Percentiles rank a stretch among this genome's conserved stretches.
Evolutionary conservation across 2,888 invertebrate species (phyloP).

Genomic region (Torymus aiolomorphi): DNA sequence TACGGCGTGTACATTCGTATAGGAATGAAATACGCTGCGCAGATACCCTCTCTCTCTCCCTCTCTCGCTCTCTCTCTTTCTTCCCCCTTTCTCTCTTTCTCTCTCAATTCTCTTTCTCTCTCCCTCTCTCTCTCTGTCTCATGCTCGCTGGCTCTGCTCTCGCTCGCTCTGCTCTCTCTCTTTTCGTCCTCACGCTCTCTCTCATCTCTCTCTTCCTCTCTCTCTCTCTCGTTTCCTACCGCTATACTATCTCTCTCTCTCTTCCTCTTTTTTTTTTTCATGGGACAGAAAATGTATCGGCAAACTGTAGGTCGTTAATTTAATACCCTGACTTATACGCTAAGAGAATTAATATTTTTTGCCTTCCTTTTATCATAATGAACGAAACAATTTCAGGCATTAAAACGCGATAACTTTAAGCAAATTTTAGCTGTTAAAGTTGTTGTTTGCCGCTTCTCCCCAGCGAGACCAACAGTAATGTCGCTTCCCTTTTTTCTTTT

Average conservation of each 20-base stretch:
- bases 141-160: too few relatives aligned
- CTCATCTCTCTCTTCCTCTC: neutral
- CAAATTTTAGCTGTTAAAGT: neutral
- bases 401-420: conserved; percentile 7
- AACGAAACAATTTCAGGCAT: conserved; percentile 9
- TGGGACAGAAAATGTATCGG: conserved; percentile 31
- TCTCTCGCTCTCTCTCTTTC: neutral
- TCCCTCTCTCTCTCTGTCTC: neutral
- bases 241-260: neutral
- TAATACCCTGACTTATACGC: conserved; percentile 11
- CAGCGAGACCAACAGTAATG: neutral
- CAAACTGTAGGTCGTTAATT: conserved; percentile 38
- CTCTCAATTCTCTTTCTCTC: conserved; percentile 10
- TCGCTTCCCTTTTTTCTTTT: neutral
- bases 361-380: neutral
- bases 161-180: neutral
- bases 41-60: conserved; percentile 8
- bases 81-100: neutral
- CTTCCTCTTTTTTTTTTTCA: conserved; percentile 21
- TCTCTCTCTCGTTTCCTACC: neutral
- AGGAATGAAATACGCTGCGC: conserved; percentile 55
- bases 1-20: conserved; percentile 52
- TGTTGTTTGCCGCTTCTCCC: neutral
- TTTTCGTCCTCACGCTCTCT: neutral
- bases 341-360: conserved; percentile 9